Conservation (phyloP, 2,797 vertebrate genomes). For the Hydrocynus forskahlii region DNA sequence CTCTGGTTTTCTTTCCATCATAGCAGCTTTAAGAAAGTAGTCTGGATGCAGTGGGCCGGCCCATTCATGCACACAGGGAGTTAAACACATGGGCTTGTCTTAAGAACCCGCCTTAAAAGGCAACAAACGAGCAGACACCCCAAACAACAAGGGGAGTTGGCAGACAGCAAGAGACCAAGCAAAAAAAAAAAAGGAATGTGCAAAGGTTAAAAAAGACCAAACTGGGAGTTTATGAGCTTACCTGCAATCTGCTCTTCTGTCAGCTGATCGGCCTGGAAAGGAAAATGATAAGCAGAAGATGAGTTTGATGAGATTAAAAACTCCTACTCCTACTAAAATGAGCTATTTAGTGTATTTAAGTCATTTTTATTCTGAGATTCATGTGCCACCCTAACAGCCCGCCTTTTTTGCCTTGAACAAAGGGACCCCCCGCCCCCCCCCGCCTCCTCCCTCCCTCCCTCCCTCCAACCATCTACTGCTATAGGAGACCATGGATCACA, state of each 20-base stretch:
- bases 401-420: constrained; percentile 12
- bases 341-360: no score
- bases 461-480: background rate
- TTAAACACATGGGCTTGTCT: constrained; percentile 32
- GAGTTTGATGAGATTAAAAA: background rate
- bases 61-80: constrained; percentile 29
- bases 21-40: constrained; percentile 22
- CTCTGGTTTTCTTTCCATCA: constrained; percentile 1
- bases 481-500: background rate
- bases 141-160: constrained; percentile 18
- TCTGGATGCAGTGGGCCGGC: constrained; percentile 26
- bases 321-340: no score
- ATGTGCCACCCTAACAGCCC: background rate
- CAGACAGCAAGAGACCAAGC: constrained; percentile 12
- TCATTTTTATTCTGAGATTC: background rate
- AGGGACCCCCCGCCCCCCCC: background rate
- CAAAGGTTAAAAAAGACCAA: background rate
- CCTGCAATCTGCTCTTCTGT: constrained; percentile 93
- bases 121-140: constrained; percentile 35
- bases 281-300: constrained; percentile 1
- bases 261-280: constrained; percentile 88
- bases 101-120: constrained; percentile 57
- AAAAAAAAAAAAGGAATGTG: constrained; percentile 21
- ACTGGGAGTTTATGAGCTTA: constrained; percentile 56
- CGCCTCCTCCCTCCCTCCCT: background rate